Conservation (phyloP, 2,888 invertebrate species). For the Oligia latruncula region DNA sequence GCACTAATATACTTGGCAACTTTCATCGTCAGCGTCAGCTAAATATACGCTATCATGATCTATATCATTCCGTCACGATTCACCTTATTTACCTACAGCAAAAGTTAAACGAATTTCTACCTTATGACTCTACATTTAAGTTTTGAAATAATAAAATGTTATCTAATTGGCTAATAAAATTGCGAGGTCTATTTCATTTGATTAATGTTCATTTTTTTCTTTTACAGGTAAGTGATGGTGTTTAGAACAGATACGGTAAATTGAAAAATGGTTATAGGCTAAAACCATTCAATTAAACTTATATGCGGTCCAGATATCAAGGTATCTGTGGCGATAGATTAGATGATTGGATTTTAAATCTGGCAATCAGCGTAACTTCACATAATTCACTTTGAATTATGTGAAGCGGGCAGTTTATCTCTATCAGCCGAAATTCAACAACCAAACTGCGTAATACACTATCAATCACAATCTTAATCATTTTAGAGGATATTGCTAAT, state of each 20-base stretch:
- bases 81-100: conserved; percentile 24
- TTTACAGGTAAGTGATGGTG: conserved; percentile 64
- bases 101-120: conserved; percentile 29
- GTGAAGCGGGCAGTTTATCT: neutral
- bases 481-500: no score
- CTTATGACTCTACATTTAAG: conserved; percentile 7
- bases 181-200: conserved; percentile 57
- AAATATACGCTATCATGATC: conserved; percentile 47
- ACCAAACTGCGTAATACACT: neutral
- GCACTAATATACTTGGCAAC: no score
- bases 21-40: conserved; percentile 45
- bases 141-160: conserved; percentile 1
- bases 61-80: conserved; percentile 60
- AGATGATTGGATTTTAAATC: conserved; percentile 13
- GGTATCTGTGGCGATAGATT: neutral
- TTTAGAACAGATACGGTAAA: conserved; percentile 53
- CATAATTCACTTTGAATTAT: neutral
- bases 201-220: conserved; percentile 54
- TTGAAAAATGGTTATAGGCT: conserved; percentile 16
- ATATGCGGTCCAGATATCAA: conserved; percentile 15
- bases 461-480: neutral
- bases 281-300: conserved; percentile 35
- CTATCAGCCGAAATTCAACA: neutral
- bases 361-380: neutral
- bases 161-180: conserved; percentile 57